Base-by-base conservation (phyloP, 2,113 vertebrate genomes). In the Thinocorus orbignyianus region DNA sequence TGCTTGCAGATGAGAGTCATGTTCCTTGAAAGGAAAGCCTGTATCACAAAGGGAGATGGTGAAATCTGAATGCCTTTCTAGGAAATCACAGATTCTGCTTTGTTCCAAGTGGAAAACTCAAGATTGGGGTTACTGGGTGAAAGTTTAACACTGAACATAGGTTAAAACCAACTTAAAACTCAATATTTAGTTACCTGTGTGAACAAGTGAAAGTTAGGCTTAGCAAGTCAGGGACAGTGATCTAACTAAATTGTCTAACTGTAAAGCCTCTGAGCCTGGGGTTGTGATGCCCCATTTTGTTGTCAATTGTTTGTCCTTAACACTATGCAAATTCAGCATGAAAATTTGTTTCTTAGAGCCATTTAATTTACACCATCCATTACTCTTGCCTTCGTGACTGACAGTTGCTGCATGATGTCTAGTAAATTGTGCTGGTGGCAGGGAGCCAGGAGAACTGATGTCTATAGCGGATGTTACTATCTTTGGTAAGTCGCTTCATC, bases 401-500 rank as follows among this genome's bases (percentile, higher is more conserved):
- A 90, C 65, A 49, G 84, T 78, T 86, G 90, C 60, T 93, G 52
- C 65, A 20, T 62, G 58, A 58, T 61, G 48, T 35, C 79, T 78
- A 48, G 55, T 84, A 89, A 86, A 90, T 2, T 52, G 48, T 5
- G n/a, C 55, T 74, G 77, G 77, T 1, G 9, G 71, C 88, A 90
- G 72, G 69, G 73, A 95, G 86, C 72, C 76, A 90, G 69, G 55
- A 96, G 92, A 89, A 83, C 49, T 81, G 69, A 80, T 92, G 70
- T 91, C 95, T 94, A 13, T 54, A 65, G 82, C 83, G 91, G 95
- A 89, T 60, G 80, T 91, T 93, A 19, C 95, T 90, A 49, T 95
- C 93, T 95, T 91, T 87, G 61, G 48, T 71, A 55, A 91, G 72
- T 84, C 0, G 1, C 90, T 96, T 88, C 76, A 72, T 86, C 82